Evolutionary conservation across 1,140 invertebrate species (phyloP).

Genomic region (Aphidius gifuensis): DNA sequence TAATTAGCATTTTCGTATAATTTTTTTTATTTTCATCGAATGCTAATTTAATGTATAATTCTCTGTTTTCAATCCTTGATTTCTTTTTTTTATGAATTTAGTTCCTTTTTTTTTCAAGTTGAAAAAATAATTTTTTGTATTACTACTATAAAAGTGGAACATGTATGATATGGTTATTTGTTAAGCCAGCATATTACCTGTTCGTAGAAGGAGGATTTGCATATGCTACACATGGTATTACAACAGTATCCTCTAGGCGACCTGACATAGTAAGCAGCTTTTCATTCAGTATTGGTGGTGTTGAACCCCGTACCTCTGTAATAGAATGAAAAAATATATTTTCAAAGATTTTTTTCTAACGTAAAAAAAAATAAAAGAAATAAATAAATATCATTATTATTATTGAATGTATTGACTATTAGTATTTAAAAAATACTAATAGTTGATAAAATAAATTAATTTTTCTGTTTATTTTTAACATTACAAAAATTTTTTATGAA

Average conservation of each 20-base stretch:
- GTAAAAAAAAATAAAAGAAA: not conserved
- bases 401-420: not conserved
- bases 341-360: not conserved
- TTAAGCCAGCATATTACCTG: slow-evolving; percentile 49
- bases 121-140: not conserved
- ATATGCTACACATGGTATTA: slow-evolving; percentile 66
- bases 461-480: no score
- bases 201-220: slow-evolving; percentile 61
- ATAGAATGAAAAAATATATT: slow-evolving; percentile 23
- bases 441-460: no score
- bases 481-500: no score
- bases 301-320: slow-evolving; percentile 55
- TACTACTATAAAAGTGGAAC: not conserved
- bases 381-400: not conserved
- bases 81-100: no score
- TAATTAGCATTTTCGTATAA: no score
- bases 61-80: no score
- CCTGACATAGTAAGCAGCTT: slow-evolving; percentile 53
- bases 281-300: slow-evolving; percentile 58
- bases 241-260: slow-evolving; percentile 58
- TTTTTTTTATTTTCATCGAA: no score
- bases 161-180: not conserved
- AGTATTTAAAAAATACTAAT: no score
- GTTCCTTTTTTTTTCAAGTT: no score
- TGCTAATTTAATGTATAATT: no score